phyloP scores from a whole-genome alignment of 1,140 invertebrate species.

The Camponotus pennsylvanicus region DNA sequence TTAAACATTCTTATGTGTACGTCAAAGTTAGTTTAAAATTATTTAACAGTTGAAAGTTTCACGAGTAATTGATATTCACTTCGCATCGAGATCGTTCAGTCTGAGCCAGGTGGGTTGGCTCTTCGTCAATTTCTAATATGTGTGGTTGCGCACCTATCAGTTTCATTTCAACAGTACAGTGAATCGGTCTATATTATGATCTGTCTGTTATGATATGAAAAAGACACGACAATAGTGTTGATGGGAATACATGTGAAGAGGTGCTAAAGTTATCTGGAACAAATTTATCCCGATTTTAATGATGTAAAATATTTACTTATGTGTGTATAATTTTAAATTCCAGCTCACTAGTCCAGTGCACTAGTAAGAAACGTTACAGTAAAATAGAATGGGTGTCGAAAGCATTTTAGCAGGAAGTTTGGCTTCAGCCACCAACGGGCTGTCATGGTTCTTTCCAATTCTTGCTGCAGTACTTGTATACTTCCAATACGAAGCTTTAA shows the following conservation, averaged over 20 bases:
- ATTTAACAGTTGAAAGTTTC: slow-evolving; percentile 82
- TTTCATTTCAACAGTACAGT: slow-evolving; percentile 28
- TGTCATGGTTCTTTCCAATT: slow-evolving; percentile 92
- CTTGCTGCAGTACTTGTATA: slow-evolving; percentile 93
- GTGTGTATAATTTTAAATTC: not conserved
- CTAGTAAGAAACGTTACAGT: not conserved
- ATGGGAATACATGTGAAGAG: too few relatives aligned
- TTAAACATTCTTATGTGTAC: not conserved
- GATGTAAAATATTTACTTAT: not conserved
- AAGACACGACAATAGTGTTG: too few relatives aligned
- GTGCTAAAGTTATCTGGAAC: too few relatives aligned
- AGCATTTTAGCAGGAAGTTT: slow-evolving; percentile 80
- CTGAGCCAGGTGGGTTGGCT: slow-evolving; percentile 24
- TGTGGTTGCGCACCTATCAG: not conserved
- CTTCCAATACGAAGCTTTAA: slow-evolving; percentile 92
- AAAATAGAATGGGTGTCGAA: slow-evolving; percentile 79
- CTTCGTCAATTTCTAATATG: slow-evolving; percentile 67
- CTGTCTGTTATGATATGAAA: too few relatives aligned
- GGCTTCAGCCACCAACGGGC: slow-evolving; percentile 86
- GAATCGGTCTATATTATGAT: not conserved
- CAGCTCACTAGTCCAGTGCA: not conserved
- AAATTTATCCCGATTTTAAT: too few relatives aligned
- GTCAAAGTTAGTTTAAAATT: slow-evolving; percentile 72
- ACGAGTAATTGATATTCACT: slow-evolving; percentile 80
- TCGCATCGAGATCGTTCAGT: slow-evolving; percentile 11